These are phyloP conservation scores for Chlamydotis undulata DNA, from an alignment of 2,113 vertebrate genomes.

Conservation along the genomic window DNA sequence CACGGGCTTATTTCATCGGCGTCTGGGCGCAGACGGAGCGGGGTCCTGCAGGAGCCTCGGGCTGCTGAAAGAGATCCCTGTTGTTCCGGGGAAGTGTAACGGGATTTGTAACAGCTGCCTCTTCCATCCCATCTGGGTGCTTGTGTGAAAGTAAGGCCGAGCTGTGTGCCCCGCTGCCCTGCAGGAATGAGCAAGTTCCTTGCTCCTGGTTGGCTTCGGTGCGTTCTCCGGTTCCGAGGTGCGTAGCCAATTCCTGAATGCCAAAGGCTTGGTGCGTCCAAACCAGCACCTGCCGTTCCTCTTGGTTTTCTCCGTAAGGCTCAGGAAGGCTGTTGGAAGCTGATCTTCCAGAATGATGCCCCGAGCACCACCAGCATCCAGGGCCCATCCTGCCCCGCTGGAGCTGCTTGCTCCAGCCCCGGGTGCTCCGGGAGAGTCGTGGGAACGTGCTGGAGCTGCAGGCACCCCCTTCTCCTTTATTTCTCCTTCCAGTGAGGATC, in stretches of 20 bases:
- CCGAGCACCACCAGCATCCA: accelerated
- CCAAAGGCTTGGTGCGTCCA: accelerated
- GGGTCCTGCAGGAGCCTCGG: not conserved
- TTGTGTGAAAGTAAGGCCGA: not conserved
- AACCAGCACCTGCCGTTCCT: not conserved
- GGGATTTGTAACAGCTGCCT: not conserved
- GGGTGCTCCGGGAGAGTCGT: accelerated
- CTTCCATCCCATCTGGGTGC: not conserved
- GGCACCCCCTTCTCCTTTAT: accelerated
- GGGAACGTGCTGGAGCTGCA: accelerated
- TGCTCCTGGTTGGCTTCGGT: not conserved
- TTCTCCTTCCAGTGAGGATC: not conserved
- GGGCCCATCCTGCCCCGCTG: not conserved
- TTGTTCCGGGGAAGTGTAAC: not conserved
- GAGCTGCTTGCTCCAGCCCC: not conserved
- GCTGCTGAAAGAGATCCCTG: not conserved
- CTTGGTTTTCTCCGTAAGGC: accelerated
- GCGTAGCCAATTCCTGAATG: accelerated
- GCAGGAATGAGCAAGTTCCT: not conserved
- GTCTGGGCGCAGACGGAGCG: not conserved
- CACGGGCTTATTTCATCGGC: not conserved
- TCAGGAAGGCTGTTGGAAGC: not conserved
- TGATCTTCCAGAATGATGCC: not conserved
- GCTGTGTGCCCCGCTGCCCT: not conserved
- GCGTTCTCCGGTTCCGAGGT: too few relatives aligned